phyloP scores from a whole-genome alignment of 2,888 invertebrate genomes.

The Cryptocephalus moraei region DNA sequence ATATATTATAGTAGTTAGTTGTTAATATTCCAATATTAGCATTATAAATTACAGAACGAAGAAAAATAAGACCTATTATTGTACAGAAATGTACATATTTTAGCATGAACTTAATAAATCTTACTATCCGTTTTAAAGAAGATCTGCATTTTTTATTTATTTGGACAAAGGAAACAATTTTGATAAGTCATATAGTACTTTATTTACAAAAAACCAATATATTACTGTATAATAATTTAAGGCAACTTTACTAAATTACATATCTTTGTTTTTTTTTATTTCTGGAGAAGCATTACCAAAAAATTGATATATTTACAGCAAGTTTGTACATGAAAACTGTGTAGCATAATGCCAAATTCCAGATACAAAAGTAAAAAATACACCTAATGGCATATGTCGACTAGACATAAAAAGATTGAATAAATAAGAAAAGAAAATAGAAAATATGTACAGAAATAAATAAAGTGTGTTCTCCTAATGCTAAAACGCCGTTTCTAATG shows the following conservation, averaged over 20 bases:
- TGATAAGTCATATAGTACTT: constrained; percentile 1
- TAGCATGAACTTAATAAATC: too few relatives aligned
- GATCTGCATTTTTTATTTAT: neutral
- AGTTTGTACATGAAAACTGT: constrained; percentile 9
- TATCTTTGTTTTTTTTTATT: neutral
- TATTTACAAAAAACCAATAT: constrained; percentile 27
- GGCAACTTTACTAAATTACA: constrained; percentile 17
- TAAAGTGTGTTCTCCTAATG: constrained; percentile 4
- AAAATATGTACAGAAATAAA: constrained; percentile 5
- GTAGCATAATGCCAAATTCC: constrained; percentile 2
- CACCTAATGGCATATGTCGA: constrained; percentile 20
- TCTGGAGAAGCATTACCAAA: constrained; percentile 10
- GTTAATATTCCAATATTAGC: too few relatives aligned
- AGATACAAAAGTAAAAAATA: constrained; percentile 15
- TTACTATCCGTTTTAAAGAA: too few relatives aligned
- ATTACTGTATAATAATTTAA: constrained; percentile 31
- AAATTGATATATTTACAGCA: constrained; percentile 10
- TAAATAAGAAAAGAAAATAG: constrained; percentile 12
- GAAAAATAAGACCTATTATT: too few relatives aligned
- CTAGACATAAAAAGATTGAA: constrained; percentile 21
- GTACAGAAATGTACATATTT: too few relatives aligned
- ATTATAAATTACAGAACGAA: too few relatives aligned
- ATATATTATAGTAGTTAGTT: too few relatives aligned
- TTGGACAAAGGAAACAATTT: too few relatives aligned
- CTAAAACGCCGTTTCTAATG: constrained; percentile 53